A percentile compares a stretch with the other conserved stretches of the same genome.
Evolutionary conservation across 2,113 vertebrate species (phyloP).

Genomic region (Ciconia maguari): DNA sequence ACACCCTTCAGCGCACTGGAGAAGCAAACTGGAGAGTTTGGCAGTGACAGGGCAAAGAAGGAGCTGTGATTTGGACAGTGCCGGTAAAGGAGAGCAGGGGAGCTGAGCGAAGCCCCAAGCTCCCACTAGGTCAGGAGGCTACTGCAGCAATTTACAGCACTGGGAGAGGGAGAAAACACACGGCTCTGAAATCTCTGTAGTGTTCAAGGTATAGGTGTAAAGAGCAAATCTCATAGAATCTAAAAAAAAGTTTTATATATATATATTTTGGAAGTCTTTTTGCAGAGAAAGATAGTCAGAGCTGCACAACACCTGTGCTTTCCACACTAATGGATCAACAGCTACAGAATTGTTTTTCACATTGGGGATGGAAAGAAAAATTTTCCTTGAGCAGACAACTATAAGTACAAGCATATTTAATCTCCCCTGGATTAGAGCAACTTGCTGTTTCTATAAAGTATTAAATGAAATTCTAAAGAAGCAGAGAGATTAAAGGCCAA

Average conservation of each 20-base stretch:
- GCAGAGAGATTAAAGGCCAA: conserved; percentile 28
- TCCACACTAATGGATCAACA: not conserved
- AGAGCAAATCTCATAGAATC: not conserved
- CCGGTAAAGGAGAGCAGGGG: not conserved
- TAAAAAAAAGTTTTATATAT: not conserved
- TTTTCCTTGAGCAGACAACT: not conserved
- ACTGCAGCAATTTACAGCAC: not conserved
- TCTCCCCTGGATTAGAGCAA: not conserved
- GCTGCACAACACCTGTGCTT: not conserved
- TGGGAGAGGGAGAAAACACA: not conserved
- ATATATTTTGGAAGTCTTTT: not conserved
- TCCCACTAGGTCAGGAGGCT: not conserved
- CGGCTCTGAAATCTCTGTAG: not conserved
- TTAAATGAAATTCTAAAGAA: conserved; percentile 49
- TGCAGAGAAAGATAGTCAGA: not conserved
- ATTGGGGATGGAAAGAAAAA: not conserved
- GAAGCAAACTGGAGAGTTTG: not conserved
- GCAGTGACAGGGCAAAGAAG: not conserved
- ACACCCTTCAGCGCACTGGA: not conserved
- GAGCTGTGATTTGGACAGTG: not conserved
- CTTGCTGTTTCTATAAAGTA: conserved; percentile 11
- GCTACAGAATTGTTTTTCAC: not conserved
- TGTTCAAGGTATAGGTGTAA: not conserved
- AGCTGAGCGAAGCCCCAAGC: not conserved
- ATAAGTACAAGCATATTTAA: not conserved